Percentiles rank a stretch among this genome's conserved stretches.
Conservation (phyloP, 2,113 vertebrate species). For the Alaudala cheleensis region DNA sequence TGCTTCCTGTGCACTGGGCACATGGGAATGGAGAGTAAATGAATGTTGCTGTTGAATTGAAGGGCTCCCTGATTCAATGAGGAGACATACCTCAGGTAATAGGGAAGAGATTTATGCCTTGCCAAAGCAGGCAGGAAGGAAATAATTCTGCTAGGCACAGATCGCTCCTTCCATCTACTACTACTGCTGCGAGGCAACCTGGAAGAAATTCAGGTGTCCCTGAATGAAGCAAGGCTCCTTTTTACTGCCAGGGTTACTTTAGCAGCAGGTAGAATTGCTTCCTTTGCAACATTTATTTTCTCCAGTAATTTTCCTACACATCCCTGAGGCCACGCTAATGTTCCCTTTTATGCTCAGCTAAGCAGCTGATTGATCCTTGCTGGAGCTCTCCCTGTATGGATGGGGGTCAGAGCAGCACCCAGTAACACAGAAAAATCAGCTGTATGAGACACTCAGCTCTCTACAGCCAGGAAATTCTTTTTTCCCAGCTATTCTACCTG, state of each 20-base stretch:
- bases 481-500: neutral
- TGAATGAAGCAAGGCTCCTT: neutral
- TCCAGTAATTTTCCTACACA: neutral
- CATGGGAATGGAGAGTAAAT: neutral
- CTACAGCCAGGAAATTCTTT: neutral
- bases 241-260: neutral
- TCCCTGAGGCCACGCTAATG: neutral
- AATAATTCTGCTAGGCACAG: neutral
- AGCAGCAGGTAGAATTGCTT: neutral
- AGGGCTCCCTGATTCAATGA: neutral
- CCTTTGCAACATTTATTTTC: slow-evolving; percentile 32
- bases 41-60: neutral
- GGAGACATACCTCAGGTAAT: neutral
- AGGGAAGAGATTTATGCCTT: neutral
- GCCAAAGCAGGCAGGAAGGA: neutral
- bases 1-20: neutral
- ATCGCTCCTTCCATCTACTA: neutral
- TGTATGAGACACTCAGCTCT: neutral
- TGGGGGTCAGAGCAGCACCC: neutral
- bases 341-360: slow-evolving; percentile 25
- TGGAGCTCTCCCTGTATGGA: neutral
- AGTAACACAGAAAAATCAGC: neutral
- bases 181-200: neutral
- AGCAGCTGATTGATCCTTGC: slow-evolving; percentile 27
- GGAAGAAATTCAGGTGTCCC: neutral